Conservation (phyloP, 2,113 vertebrate species). For the Scomber scombrus region DNA sequence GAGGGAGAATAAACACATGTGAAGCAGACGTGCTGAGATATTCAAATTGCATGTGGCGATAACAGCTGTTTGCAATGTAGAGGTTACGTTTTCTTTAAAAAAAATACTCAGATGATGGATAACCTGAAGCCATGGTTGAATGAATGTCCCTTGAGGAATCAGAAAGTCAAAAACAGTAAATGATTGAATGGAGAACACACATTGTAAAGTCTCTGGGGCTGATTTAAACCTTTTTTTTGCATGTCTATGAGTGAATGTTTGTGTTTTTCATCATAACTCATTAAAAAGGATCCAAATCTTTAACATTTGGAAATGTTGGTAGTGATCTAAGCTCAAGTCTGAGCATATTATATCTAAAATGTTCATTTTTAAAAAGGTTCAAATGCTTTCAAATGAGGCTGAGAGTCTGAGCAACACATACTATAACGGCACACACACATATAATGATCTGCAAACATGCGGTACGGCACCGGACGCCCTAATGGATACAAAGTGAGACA, state of each 20-base stretch:
- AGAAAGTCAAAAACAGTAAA: neutral
- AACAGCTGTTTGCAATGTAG: neutral
- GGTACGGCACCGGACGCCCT: neutral
- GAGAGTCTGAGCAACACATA: neutral
- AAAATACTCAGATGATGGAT: neutral
- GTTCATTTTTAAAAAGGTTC: too few species aligned
- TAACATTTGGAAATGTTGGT: too few species aligned
- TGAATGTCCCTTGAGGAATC: conserved; percentile 5
- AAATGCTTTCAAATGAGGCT: neutral
- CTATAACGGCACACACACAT: neutral
- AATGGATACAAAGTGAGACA: conserved; percentile 31
- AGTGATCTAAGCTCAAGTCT: too few species aligned
- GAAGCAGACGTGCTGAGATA: neutral
- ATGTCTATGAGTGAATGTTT: too few species aligned
- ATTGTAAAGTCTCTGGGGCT: neutral
- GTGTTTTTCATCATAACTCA: too few species aligned
- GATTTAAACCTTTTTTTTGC: neutral
- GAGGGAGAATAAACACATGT: conserved; percentile 16
- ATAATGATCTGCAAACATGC: conserved; percentile 23
- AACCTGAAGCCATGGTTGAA: neutral
- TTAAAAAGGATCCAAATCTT: too few species aligned
- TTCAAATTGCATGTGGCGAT: neutral
- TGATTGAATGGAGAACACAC: too few species aligned
- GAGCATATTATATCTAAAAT: too few species aligned
- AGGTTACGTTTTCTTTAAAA: neutral